Conservation (phyloP, 2,797 vertebrate genomes). For the Acanthis flammea region DNA sequence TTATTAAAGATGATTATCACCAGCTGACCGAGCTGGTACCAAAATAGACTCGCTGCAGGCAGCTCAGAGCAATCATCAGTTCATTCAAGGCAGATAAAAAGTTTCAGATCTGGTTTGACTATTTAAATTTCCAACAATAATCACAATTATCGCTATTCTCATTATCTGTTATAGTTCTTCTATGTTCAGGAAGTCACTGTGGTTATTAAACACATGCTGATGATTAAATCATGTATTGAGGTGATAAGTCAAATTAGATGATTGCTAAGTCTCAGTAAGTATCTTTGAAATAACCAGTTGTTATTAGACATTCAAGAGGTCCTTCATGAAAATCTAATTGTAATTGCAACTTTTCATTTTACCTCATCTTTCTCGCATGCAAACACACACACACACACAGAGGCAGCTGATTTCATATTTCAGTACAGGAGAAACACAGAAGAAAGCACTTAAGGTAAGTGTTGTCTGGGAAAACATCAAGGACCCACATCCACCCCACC, state of each 20-base stretch:
- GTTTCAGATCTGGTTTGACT: conserved; percentile 42
- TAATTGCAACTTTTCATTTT: conserved; percentile 46
- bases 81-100: conserved; percentile 31
- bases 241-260: conserved; percentile 48
- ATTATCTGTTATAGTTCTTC: conserved; percentile 39
- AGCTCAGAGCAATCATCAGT: conserved; percentile 7
- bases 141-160: conserved; percentile 22
- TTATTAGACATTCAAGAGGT: conserved; percentile 50
- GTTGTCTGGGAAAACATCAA: background rate
- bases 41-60: conserved; percentile 20
- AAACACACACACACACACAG: background rate
- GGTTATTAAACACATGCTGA: conserved; percentile 47
- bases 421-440: background rate
- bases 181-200: conserved; percentile 37
- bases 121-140: conserved; percentile 37
- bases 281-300: conserved; percentile 41
- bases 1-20: conserved; percentile 53
- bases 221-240: conserved; percentile 49
- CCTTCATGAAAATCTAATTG: conserved; percentile 31
- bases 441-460: background rate
- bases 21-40: conserved; percentile 21
- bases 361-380: background rate
- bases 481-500: background rate
- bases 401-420: background rate
- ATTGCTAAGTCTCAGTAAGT: conserved; percentile 12